phyloP scores from a whole-genome alignment of 2,113 vertebrate genomes.

The Xerus inauris region DNA sequence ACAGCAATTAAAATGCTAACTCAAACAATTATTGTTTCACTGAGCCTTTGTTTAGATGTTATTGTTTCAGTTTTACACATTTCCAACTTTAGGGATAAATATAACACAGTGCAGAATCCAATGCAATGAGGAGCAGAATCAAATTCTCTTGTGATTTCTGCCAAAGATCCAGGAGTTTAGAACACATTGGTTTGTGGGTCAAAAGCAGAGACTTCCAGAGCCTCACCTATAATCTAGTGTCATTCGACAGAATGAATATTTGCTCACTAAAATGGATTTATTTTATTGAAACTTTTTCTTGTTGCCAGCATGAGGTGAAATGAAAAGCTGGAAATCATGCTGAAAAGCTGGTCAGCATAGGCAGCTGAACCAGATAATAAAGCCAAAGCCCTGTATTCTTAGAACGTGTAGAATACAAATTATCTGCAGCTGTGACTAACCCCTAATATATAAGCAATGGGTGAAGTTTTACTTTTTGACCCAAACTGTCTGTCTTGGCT shows the following conservation, averaged over 20 bases:
- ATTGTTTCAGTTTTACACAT: background rate
- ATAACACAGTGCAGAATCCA: background rate
- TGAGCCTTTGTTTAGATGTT: background rate
- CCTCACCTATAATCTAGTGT: background rate
- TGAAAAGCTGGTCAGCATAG: background rate
- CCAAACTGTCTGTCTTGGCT: constrained; percentile 48
- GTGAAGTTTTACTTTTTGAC: constrained; percentile 55
- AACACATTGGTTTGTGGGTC: background rate
- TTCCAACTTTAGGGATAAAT: constrained; percentile 22
- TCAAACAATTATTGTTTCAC: background rate
- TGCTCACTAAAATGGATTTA: constrained; percentile 24
- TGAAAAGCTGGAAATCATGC: constrained; percentile 60
- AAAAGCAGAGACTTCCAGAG: background rate
- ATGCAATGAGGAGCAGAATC: background rate
- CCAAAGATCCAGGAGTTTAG: background rate
- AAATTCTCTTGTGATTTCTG: background rate
- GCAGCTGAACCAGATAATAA: constrained; percentile 49
- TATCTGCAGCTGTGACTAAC: constrained; percentile 63
- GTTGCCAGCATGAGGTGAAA: constrained; percentile 50
- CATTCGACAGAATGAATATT: background rate
- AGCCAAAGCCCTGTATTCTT: constrained; percentile 35
- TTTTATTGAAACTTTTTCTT: background rate
- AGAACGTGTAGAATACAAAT: constrained; percentile 46
- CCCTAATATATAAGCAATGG: constrained; percentile 34
- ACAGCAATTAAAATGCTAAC: too few species aligned